These are phyloP conservation scores for Poeciliopsis paucimaculata DNA, from an alignment of 2,797 vertebrate genomes.

Conservation along the genomic window DNA sequence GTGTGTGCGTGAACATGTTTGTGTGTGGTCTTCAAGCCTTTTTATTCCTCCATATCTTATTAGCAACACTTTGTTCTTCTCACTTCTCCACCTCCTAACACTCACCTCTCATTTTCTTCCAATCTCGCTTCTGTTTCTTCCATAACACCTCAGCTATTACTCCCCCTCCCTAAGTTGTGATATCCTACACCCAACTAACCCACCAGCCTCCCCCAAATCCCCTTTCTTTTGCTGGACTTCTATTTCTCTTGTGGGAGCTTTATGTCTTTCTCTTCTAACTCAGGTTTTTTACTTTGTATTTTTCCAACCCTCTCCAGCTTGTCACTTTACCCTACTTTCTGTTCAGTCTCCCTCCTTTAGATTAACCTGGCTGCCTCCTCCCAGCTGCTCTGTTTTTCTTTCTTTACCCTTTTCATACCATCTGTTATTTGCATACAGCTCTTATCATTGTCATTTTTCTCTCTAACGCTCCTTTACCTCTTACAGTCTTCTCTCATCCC, in stretches of 20 bases:
- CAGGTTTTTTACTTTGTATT: constrained; percentile 4
- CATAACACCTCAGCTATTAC: constrained; percentile 47
- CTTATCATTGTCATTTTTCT: constrained; percentile 36
- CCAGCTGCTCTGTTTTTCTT: constrained; percentile 33
- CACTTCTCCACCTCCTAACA: constrained; percentile 37
- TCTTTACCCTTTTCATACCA: constrained; percentile 19
- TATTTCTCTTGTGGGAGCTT: constrained; percentile 1
- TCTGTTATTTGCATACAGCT: constrained; percentile 34
- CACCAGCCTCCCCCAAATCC: background rate
- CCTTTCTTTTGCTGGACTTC: constrained; percentile 1
- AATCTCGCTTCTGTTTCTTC: constrained; percentile 47
- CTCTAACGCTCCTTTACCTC: constrained; percentile 23
- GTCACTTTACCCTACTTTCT: constrained; percentile 9
- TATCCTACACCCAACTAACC: constrained; percentile 10
- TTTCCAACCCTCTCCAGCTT: constrained; percentile 3
- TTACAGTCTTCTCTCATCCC: constrained; percentile 32
- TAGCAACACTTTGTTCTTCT: constrained; percentile 45
- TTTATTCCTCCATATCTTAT: constrained; percentile 48
- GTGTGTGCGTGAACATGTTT: background rate
- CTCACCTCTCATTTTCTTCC: constrained; percentile 56
- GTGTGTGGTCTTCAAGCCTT: constrained; percentile 37
- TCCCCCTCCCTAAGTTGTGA: constrained; percentile 19
- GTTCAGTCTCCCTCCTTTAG: constrained; percentile 5
- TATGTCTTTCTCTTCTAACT: constrained; percentile 15
- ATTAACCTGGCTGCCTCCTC: constrained; percentile 15